Percentiles rank a stretch among this genome's conserved stretches.
phyloP scores from a whole-genome alignment of 2,888 invertebrate species.

The Drosophila barbarae region DNA sequence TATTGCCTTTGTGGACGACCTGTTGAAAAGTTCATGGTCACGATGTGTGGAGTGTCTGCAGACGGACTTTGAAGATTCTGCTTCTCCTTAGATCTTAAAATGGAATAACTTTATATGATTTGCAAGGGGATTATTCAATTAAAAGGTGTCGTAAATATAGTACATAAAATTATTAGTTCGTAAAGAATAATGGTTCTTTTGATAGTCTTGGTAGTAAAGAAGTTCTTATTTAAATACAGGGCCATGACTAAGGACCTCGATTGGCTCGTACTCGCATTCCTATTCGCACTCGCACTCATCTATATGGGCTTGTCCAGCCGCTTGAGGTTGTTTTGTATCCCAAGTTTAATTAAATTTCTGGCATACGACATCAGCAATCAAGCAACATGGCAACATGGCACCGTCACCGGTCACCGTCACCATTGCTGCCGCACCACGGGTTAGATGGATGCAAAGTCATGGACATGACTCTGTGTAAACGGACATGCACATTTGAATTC shows the following conservation, averaged over 20 bases:
- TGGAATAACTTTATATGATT: conserved; percentile 7
- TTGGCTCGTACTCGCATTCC: neutral
- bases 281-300: conserved; percentile 7
- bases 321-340: conserved; percentile 38
- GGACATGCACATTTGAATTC: conserved; percentile 44
- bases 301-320: conserved; percentile 34
- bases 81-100: conserved; percentile 15
- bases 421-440: conserved; percentile 20
- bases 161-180: neutral
- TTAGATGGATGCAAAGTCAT: conserved; percentile 41
- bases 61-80: conserved; percentile 26
- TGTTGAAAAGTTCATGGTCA: conserved; percentile 72
- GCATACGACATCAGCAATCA: conserved; percentile 57
- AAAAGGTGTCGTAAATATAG: conserved; percentile 2
- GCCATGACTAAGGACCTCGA: neutral
- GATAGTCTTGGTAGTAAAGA: neutral
- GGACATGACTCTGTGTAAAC: conserved; percentile 38
- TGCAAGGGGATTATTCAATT: conserved; percentile 17
- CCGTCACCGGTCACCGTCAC: conserved; percentile 19
- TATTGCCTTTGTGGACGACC: conserved; percentile 62
- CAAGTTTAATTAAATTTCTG: conserved; percentile 71
- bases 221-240: neutral
- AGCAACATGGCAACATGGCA: conserved; percentile 30
- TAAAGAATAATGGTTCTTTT: neutral
- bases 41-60: conserved; percentile 16